Conservation (phyloP, 2,888 invertebrate genomes). For the Drosophila pseudotakahashii region DNA sequence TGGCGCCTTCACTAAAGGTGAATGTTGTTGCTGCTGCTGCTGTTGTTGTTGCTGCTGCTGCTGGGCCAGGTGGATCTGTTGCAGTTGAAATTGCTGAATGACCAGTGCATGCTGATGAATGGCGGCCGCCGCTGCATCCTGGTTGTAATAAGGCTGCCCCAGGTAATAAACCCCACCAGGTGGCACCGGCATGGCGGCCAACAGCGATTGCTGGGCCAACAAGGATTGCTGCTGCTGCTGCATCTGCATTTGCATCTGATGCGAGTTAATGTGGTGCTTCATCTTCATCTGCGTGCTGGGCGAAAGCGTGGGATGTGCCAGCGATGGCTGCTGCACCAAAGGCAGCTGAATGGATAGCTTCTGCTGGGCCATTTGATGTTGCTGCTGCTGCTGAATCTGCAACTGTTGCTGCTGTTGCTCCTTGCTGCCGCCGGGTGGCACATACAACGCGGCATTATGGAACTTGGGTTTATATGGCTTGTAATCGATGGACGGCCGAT, state of each 20-base stretch:
- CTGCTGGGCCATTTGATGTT: constrained; percentile 45
- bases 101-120: constrained; percentile 72
- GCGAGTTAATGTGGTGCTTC: constrained; percentile 81
- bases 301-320: constrained; percentile 75
- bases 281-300: constrained; percentile 82
- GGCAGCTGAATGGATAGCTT: constrained; percentile 40
- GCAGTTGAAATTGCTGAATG: constrained; percentile 54
- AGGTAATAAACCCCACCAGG: constrained; percentile 72
- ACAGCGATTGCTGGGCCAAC: constrained; percentile 66
- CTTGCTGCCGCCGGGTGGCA: constrained; percentile 59
- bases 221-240: constrained; percentile 63
- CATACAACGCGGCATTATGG: constrained; percentile 87
- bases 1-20: constrained; percentile 26
- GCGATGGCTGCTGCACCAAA: constrained; percentile 43
- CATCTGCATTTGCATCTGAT: constrained; percentile 76
- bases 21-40: constrained; percentile 57
- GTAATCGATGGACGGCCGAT: constrained; percentile 84
- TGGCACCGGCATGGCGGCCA: constrained; percentile 56
- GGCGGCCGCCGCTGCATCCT: constrained; percentile 55
- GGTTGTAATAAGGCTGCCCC: constrained; percentile 71
- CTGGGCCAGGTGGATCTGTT: constrained; percentile 63
- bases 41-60: constrained; percentile 69
- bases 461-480: constrained; percentile 91
- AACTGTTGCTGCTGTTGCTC: constrained; percentile 44
- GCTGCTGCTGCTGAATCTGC: constrained; percentile 56